phyloP scores from a whole-genome alignment of 2,888 invertebrate species.

The Brachypalpus laphriformis region DNA sequence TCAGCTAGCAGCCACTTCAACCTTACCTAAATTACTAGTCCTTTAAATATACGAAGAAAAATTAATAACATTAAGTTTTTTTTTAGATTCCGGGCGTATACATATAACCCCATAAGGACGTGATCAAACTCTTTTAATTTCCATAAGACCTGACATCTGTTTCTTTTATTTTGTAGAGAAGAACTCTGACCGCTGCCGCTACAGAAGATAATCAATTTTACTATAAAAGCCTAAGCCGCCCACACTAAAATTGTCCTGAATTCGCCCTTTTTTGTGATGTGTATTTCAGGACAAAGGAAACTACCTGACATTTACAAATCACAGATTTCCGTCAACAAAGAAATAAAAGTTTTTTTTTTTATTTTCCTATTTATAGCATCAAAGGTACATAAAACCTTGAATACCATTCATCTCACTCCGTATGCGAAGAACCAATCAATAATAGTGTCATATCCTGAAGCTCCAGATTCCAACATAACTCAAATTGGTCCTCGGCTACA shows the following conservation, averaged over 20 bases:
- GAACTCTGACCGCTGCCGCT: not conserved
- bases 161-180: not conserved
- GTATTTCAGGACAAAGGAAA: conserved; percentile 13
- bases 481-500: conserved; percentile 25
- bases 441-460: conserved; percentile 56
- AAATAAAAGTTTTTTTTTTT: conserved; percentile 9
- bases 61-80: too few species aligned
- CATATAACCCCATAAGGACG: too few species aligned
- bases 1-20: too few species aligned
- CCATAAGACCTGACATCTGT: not conserved
- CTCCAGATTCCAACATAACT: conserved; percentile 36
- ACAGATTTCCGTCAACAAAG: conserved; percentile 39
- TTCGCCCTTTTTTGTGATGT: too few species aligned
- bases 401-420: conserved; percentile 28
- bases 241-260: too few species aligned
- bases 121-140: not conserved
- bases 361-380: conserved; percentile 42
- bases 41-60: too few species aligned
- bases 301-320: conserved; percentile 59
- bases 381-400: conserved; percentile 29
- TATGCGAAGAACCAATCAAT: conserved; percentile 56
- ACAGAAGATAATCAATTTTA: not conserved
- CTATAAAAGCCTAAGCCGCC: too few species aligned
- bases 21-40: too few species aligned
- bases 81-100: too few species aligned